Percentiles rank a stretch among this genome's conserved stretches.
Conservation (phyloP, 1,140 invertebrate species). For the Phortica variegata region DNA sequence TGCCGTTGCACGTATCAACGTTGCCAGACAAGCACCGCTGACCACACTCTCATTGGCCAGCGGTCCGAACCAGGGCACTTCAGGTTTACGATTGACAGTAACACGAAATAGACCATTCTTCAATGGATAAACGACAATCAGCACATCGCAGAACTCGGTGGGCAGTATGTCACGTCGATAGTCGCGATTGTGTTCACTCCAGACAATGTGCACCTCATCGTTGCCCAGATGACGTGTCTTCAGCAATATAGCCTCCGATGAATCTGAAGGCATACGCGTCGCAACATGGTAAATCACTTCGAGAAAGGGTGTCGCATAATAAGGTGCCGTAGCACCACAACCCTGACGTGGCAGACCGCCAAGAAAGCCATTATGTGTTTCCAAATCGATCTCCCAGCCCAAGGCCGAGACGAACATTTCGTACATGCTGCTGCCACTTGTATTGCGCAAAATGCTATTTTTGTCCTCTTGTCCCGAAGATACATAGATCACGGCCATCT, state of each 20-base stretch:
- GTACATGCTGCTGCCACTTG: slow-evolving; percentile 84
- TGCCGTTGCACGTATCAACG: slow-evolving; percentile 86
- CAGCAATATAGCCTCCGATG: slow-evolving; percentile 82
- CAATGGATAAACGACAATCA: slow-evolving; percentile 96
- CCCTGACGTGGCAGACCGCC: slow-evolving; percentile 92
- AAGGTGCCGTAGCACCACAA: slow-evolving; percentile 90
- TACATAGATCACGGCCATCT: slow-evolving; percentile 98
- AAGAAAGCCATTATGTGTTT: slow-evolving; percentile 92
- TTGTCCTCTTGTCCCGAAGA: slow-evolving; percentile 96
- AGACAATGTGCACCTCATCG: slow-evolving; percentile 99
- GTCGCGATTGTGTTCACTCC: slow-evolving; percentile 95
- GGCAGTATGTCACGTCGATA: slow-evolving; percentile 96
- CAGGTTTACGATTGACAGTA: slow-evolving; percentile 80
- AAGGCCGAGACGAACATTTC: slow-evolving; percentile 92
- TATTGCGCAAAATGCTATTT: slow-evolving; percentile 83
- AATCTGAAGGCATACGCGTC: slow-evolving; percentile 92
- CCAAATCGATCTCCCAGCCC: slow-evolving; percentile 95
- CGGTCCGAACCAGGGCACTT: slow-evolving; percentile 93
- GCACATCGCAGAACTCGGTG: slow-evolving; percentile 98
- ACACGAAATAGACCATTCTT: slow-evolving; percentile 78
- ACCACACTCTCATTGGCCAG: slow-evolving; percentile 94
- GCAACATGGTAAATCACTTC: slow-evolving; percentile 95
- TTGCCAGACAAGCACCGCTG: slow-evolving; percentile 78
- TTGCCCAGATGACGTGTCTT: slow-evolving; percentile 97
- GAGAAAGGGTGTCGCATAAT: slow-evolving; percentile 90